Conservation (phyloP, 2,888 invertebrate genomes). For the Caenorhabditis panamensis region DNA sequence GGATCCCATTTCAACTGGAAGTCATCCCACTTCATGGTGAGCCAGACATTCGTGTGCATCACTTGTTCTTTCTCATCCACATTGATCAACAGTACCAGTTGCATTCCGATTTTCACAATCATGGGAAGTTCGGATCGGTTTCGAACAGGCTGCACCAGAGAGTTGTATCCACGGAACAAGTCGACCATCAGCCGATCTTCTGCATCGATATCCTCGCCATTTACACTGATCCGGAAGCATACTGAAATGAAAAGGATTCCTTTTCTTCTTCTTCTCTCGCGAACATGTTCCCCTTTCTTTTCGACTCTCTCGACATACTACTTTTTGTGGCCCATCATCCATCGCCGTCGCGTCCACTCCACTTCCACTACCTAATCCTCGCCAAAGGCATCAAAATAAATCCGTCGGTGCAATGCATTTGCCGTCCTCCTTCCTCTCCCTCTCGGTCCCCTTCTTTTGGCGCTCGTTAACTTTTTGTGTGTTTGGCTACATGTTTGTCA, state of each 20-base stretch:
- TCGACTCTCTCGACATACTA: slow-evolving; percentile 37
- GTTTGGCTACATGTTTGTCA: slow-evolving; percentile 40
- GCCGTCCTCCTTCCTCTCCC: background rate
- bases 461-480: slow-evolving; percentile 45
- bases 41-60: slow-evolving; percentile 83
- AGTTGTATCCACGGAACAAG: slow-evolving; percentile 83
- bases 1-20: slow-evolving; percentile 81
- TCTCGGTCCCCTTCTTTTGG: background rate
- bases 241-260: slow-evolving; percentile 25
- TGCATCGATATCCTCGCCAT: slow-evolving; percentile 76
- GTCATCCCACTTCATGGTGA: slow-evolving; percentile 82
- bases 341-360: slow-evolving; percentile 38
- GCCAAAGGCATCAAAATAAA: slow-evolving; percentile 57
- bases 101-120: slow-evolving; percentile 79
- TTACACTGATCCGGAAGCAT: slow-evolving; percentile 11
- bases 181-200: slow-evolving; percentile 83
- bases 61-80: slow-evolving; percentile 83
- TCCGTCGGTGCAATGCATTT: slow-evolving; percentile 43
- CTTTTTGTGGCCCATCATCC: slow-evolving; percentile 52
- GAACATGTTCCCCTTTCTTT: slow-evolving; percentile 31
- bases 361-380: slow-evolving; percentile 45
- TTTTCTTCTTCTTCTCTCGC: no score
- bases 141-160: slow-evolving; percentile 82
- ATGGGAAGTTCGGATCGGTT: slow-evolving; percentile 78
- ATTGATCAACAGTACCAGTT: slow-evolving; percentile 83